Percentiles rank a stretch among this genome's conserved stretches.
Conservation (phyloP, 2,797 vertebrate species). For the Phoxinus dragarum region DNA sequence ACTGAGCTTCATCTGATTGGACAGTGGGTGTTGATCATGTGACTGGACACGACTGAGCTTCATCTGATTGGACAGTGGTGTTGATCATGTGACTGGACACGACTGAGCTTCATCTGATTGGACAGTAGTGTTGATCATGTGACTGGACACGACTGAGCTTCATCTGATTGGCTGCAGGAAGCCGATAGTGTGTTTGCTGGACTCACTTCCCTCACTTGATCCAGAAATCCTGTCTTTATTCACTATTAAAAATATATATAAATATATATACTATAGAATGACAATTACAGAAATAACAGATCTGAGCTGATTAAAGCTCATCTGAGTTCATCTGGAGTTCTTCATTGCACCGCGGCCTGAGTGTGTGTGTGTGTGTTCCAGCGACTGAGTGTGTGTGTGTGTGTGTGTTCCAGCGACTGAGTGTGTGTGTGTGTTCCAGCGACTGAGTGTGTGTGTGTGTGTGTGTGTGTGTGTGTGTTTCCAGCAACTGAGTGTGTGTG, state of each 20-base stretch:
- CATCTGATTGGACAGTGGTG: too few relatives aligned
- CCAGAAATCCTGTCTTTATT: background rate
- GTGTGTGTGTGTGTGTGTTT: too few relatives aligned
- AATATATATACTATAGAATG: background rate
- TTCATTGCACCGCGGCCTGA: background rate
- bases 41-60: too few relatives aligned
- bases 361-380: background rate
- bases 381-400: too few relatives aligned
- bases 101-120: background rate
- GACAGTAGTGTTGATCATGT: background rate
- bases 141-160: background rate
- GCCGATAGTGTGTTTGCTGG: background rate
- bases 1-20: too few relatives aligned
- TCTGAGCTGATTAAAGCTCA: background rate
- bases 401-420: too few relatives aligned
- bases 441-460: too few relatives aligned
- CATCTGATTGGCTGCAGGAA: background rate
- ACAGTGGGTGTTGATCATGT: too few relatives aligned
- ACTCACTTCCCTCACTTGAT: background rate
- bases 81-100: too few relatives aligned
- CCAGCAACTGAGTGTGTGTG: too few relatives aligned
- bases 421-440: too few relatives aligned
- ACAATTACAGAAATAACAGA: background rate
- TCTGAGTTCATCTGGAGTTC: background rate
- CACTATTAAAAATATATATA: constrained; percentile 21